phyloP scores from a whole-genome alignment of 1,140 invertebrate genomes.

The Brevipalpus yothersi region DNA sequence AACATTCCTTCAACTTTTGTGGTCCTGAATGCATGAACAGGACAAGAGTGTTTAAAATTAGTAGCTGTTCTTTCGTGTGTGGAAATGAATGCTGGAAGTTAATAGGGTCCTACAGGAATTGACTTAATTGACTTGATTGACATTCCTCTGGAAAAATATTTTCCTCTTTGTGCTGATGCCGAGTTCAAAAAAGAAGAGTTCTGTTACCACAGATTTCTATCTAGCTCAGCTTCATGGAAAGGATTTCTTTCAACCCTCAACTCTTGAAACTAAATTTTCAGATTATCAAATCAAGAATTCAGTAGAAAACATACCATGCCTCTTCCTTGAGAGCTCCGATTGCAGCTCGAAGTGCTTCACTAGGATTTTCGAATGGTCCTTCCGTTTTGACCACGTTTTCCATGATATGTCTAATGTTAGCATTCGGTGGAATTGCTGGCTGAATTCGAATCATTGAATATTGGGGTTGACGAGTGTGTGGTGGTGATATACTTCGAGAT shows the following conservation, averaged over 20 bases:
- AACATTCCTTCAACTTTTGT: slow-evolving; percentile 47
- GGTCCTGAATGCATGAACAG: slow-evolving; percentile 33
- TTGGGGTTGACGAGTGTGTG: background rate
- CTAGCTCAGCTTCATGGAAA: background rate
- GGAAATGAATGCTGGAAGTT: background rate
- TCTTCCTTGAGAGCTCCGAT: slow-evolving; percentile 37
- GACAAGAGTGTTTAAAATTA: background rate
- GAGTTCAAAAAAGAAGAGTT: too few species aligned
- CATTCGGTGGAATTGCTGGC: slow-evolving; percentile 9
- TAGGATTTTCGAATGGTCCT: slow-evolving; percentile 30
- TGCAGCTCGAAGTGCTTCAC: slow-evolving; percentile 33
- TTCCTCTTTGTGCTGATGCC: too few species aligned
- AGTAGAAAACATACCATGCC: slow-evolving; percentile 34
- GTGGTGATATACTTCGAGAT: slow-evolving; percentile 1
- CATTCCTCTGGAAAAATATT: too few species aligned
- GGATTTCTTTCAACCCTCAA: too few species aligned
- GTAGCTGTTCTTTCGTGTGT: background rate
- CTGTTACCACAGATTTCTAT: too few species aligned
- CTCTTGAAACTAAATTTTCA: too few species aligned
- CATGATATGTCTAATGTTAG: slow-evolving; percentile 10
- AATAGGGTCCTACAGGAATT: too few species aligned
- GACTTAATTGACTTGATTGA: too few species aligned
- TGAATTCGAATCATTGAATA: slow-evolving; percentile 2
- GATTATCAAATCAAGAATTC: slow-evolving; percentile 2
- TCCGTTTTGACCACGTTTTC: slow-evolving; percentile 10